These are phyloP conservation scores for Chromobotia macracanthus DNA, from an alignment of 2,797 vertebrate species.

Conservation along the genomic window DNA sequence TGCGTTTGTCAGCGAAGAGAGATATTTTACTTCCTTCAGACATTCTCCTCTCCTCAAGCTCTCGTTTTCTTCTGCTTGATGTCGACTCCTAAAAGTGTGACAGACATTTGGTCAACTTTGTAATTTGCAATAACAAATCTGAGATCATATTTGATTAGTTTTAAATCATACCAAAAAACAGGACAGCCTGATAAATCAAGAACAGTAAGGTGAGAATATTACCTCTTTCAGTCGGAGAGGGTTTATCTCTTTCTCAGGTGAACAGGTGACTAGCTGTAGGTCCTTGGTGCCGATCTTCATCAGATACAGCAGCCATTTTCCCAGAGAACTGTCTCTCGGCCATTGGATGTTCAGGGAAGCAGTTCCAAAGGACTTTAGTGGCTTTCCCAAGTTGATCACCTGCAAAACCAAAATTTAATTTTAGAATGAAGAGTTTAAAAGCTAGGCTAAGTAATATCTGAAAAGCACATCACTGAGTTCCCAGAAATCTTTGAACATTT, in stretches of 20 bases:
- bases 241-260: slow-evolving; percentile 84
- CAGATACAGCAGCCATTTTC: slow-evolving; percentile 96
- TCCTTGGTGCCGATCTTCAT: slow-evolving; percentile 85
- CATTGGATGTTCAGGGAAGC: slow-evolving; percentile 90
- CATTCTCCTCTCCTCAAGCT: slow-evolving; percentile 74
- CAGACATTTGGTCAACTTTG: not conserved
- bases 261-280: slow-evolving; percentile 80
- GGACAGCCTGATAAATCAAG: no score
- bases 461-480: not conserved
- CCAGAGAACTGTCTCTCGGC: slow-evolving; percentile 88
- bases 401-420: slow-evolving; percentile 65
- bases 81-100: slow-evolving; percentile 67
- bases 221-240: slow-evolving; percentile 76
- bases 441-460: not conserved
- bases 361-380: slow-evolving; percentile 83
- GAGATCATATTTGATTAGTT: not conserved
- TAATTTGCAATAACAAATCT: not conserved
- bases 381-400: slow-evolving; percentile 90
- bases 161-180: not conserved
- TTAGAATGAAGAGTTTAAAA: not conserved
- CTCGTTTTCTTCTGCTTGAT: slow-evolving; percentile 80
- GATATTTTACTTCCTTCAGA: slow-evolving; percentile 70
- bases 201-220: slow-evolving; percentile 1
- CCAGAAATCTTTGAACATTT: slow-evolving; percentile 41
- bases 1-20: slow-evolving; percentile 79